These are phyloP conservation scores for Condylura cristata DNA, from an alignment of 2,113 vertebrate genomes.

Conservation along the genomic window DNA sequence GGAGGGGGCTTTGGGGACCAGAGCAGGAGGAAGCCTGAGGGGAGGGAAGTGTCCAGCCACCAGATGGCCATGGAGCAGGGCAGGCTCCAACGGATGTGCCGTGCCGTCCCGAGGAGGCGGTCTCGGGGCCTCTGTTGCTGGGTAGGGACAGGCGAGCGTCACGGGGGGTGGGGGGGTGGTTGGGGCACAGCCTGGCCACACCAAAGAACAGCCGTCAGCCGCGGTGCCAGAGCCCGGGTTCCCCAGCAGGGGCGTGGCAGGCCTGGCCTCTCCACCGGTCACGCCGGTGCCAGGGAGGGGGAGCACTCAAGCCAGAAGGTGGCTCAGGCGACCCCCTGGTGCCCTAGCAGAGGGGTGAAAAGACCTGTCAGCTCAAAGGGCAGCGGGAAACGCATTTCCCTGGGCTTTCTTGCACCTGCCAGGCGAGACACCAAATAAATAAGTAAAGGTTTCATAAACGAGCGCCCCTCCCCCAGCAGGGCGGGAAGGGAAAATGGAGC, in stretches of 20 bases:
- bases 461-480: neutral
- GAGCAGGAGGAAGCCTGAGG: neutral
- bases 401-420: neutral
- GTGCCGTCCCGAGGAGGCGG: neutral
- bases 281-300: rapidly evolving
- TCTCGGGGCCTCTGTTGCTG: neutral
- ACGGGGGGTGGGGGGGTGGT: neutral
- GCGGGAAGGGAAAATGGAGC: slow-evolving; percentile 33
- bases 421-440: neutral
- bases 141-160: neutral
- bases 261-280: neutral
- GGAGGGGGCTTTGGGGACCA: neutral
- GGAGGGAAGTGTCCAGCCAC: neutral
- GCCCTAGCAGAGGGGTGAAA: neutral
- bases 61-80: rapidly evolving
- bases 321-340: neutral
- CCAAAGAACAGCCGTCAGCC: neutral
- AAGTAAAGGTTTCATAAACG: neutral
- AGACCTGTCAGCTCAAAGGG: neutral
- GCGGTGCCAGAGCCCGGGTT: neutral
- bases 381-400: neutral
- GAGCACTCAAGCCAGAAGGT: neutral
- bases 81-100: neutral
- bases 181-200: rapidly evolving
- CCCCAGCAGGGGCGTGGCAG: neutral